phyloP scores from a whole-genome alignment of 2,113 vertebrate species.

The Thunnus maccoyii region DNA sequence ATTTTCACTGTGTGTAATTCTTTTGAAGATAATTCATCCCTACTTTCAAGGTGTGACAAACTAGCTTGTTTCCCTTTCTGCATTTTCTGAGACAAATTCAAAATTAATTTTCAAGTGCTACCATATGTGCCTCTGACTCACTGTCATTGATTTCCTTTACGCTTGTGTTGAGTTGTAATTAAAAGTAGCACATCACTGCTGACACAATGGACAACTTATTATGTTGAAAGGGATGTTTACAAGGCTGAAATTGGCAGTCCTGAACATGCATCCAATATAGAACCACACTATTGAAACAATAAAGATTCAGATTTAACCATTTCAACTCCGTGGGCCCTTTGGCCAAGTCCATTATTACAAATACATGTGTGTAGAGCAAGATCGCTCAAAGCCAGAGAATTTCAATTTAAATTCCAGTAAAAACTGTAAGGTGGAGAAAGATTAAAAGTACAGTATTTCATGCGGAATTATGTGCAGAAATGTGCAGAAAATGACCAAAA shows the following conservation, averaged over 20 bases:
- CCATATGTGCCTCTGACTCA: constrained; percentile 24
- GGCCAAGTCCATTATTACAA: background rate
- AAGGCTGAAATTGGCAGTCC: background rate
- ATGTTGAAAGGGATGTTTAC: background rate
- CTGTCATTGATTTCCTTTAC: constrained; percentile 9
- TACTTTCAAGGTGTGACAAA: constrained; percentile 57
- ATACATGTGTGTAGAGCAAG: background rate
- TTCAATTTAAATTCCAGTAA: constrained; percentile 7
- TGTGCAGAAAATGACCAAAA: background rate
- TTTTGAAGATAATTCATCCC: constrained; percentile 68
- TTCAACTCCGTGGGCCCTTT: background rate
- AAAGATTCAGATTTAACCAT: background rate
- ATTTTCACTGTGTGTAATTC: constrained; percentile 41
- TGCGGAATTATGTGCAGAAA: background rate
- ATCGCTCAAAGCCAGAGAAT: background rate
- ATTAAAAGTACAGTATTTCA: background rate
- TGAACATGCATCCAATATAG: background rate
- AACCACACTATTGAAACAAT: background rate
- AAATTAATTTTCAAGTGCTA: constrained; percentile 48
- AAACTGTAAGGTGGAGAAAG: background rate
- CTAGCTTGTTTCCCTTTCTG: constrained; percentile 44
- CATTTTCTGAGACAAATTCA: constrained; percentile 41
- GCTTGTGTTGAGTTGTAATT: constrained; percentile 32
- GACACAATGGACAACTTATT: background rate
- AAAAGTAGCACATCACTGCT: constrained; percentile 19